Evolutionary conservation across 2,113 vertebrate genomes (phyloP), one percentile per base, ranked within the genome.

Genomic region (Platichthys flesus): DNA sequence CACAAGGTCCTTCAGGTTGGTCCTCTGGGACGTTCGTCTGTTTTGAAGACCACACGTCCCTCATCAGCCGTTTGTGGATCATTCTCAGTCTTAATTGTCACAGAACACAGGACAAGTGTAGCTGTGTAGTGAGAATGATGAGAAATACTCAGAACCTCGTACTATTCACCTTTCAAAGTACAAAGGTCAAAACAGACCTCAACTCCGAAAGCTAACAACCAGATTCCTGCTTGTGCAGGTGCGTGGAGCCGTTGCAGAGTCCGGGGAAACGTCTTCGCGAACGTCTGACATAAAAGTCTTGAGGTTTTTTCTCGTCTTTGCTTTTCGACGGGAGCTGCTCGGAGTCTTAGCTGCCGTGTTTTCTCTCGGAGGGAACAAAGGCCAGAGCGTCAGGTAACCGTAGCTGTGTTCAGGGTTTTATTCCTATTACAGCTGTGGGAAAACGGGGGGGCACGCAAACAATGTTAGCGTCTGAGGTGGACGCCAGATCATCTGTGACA

Each of bases 151-250:
- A 40, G 49, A 4, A 28, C 0, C 26, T 28, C 4, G 3, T 1
- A 10, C 15, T 20, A 20, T 47, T 64, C n/a, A 64, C 7, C 58
- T 63, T 76, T 67, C 52, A 64, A 69, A 31, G 5, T 31, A 7
- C 31, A 31, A 0, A 6, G 61, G 60, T 40, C 16, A 55, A 82
- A 82, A 81, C 54, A 78, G 15, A 47, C 28, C 69, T 31, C 61
- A 67, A 76, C 74, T 68, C 18, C 26, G 5, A 4, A 6, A 74
- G 58, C 81, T 61, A 15, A n/a, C 73, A 52, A 45, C 7, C 42
- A 73, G 20, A 78, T 24, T 15, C 31, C 58, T 88, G 80, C 63
- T 90, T 82, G 68, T 89, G 83, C 90, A 92, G 90, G 90, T 93
- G 90, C 40, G 52, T 64, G 28, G 28, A 74, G 60, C 67, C 28